Evolutionary conservation across 2,797 vertebrate genomes (phyloP).

Genomic region (Oryzias dopingdopingensis): DNA sequence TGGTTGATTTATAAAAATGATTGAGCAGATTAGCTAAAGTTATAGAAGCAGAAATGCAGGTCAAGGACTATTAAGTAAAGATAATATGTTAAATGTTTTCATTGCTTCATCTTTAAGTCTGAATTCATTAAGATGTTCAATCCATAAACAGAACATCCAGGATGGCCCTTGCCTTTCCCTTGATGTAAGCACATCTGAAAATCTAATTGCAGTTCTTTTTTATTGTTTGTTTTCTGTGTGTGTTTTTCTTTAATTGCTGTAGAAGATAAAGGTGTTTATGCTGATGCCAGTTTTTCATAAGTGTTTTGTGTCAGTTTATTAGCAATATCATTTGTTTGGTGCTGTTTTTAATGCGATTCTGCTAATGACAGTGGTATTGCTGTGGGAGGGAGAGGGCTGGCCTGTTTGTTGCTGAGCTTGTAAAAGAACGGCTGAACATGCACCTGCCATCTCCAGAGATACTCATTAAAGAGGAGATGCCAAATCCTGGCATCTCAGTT

Average conservation of each 20-base stretch:
- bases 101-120: slow-evolving; percentile 19
- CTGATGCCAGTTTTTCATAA: slow-evolving; percentile 32
- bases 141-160: slow-evolving; percentile 11
- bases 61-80: slow-evolving; percentile 51
- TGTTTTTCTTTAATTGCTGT: slow-evolving; percentile 4
- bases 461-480: slow-evolving; percentile 75
- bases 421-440: slow-evolving; percentile 76
- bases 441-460: slow-evolving; percentile 81
- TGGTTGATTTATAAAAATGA: slow-evolving; percentile 25
- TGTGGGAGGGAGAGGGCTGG: slow-evolving; percentile 53
- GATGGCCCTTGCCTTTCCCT: slow-evolving; percentile 2
- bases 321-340: slow-evolving; percentile 48
- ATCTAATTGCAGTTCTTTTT: slow-evolving; percentile 10
- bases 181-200: slow-evolving; percentile 17
- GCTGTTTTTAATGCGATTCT: slow-evolving; percentile 62
- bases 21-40: slow-evolving; percentile 22
- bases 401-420: slow-evolving; percentile 73
- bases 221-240: slow-evolving; percentile 9
- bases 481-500: slow-evolving; percentile 54
- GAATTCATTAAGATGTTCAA: slow-evolving; percentile 27
- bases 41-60: slow-evolving; percentile 10
- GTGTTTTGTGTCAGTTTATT: slow-evolving; percentile 42
- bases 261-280: slow-evolving; percentile 14
- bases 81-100: slow-evolving; percentile 44
- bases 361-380: slow-evolving; percentile 65